These are phyloP conservation scores for Micropoecilia bifurca DNA, from an alignment of 2,797 vertebrate species.

Conservation along the genomic window DNA sequence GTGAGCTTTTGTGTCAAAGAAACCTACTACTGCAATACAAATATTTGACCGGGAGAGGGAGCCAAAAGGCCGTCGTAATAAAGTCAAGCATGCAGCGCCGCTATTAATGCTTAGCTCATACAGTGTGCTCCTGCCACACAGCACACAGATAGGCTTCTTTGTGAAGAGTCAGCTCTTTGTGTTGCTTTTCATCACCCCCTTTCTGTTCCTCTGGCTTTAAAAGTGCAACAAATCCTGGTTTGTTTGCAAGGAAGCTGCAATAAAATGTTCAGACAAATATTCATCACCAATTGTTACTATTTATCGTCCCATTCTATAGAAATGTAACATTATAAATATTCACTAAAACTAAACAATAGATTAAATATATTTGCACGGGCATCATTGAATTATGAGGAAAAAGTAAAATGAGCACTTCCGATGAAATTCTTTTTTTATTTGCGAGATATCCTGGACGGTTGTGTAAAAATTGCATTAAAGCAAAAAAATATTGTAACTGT, in stretches of 20 bases:
- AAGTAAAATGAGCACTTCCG: constrained; percentile 9
- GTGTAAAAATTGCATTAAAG: constrained; percentile 26
- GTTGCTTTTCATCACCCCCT: constrained; percentile 53
- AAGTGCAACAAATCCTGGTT: constrained; percentile 48
- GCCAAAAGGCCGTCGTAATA: constrained; percentile 36
- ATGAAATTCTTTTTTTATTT: constrained; percentile 4
- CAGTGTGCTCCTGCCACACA: constrained; percentile 22
- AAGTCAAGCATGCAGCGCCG: constrained; percentile 10
- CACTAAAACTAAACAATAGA: constrained; percentile 3
- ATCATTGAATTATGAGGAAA: constrained; percentile 13
- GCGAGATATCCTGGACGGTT: constrained; percentile 30
- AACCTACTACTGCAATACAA: constrained; percentile 31
- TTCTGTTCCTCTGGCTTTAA: constrained; percentile 29
- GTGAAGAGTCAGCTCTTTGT: constrained; percentile 51
- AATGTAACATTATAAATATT: background rate
- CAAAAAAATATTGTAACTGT: constrained; percentile 26
- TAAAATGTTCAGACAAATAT: constrained; percentile 17
- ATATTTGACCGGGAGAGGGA: constrained; percentile 54
- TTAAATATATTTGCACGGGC: background rate
- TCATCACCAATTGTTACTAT: background rate
- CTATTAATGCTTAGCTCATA: constrained; percentile 59
- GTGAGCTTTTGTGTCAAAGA: background rate
- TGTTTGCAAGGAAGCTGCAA: constrained; percentile 48
- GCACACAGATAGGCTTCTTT: constrained; percentile 68
- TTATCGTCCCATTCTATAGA: background rate